Conservation (phyloP, 2,888 invertebrate species). For the Synergus gifuensis region DNA sequence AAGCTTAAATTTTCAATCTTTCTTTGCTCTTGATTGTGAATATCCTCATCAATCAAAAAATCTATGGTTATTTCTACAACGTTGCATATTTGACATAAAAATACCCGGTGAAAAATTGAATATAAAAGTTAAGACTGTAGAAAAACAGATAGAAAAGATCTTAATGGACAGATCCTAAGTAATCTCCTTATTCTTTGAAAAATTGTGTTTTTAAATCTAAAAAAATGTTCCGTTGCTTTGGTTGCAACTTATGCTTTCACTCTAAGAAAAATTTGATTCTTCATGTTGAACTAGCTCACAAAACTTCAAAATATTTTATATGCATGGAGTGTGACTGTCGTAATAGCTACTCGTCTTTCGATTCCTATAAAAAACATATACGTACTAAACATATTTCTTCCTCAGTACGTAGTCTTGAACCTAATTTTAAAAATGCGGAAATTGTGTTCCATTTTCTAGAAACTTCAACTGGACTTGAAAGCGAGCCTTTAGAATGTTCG, state of each 20-base stretch:
- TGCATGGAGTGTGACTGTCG: neutral
- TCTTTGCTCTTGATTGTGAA: conserved; percentile 13
- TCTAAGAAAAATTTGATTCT: neutral
- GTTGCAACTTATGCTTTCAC: no score
- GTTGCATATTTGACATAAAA: neutral
- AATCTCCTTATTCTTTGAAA: neutral
- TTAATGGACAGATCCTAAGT: neutral
- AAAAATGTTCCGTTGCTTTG: no score
- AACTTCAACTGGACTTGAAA: neutral
- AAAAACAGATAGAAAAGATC: conserved; percentile 17
- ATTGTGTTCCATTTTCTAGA: neutral
- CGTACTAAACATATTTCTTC: neutral
- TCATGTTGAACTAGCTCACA: conserved; percentile 16
- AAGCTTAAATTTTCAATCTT: neutral
- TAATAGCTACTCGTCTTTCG: conserved; percentile 1
- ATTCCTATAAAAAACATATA: conserved; percentile 22
- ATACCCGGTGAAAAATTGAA: neutral
- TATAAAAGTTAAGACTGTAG: conserved; percentile 4
- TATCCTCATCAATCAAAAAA: neutral
- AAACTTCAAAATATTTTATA: neutral
- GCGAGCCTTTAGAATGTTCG: neutral
- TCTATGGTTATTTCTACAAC: conserved; percentile 8
- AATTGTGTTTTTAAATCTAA: neutral
- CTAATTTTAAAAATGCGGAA: neutral
- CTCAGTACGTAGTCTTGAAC: neutral